These are phyloP conservation scores for Hemibagrus wyckioides DNA, from an alignment of 2,113 vertebrate genomes.

Conservation along the genomic window DNA sequence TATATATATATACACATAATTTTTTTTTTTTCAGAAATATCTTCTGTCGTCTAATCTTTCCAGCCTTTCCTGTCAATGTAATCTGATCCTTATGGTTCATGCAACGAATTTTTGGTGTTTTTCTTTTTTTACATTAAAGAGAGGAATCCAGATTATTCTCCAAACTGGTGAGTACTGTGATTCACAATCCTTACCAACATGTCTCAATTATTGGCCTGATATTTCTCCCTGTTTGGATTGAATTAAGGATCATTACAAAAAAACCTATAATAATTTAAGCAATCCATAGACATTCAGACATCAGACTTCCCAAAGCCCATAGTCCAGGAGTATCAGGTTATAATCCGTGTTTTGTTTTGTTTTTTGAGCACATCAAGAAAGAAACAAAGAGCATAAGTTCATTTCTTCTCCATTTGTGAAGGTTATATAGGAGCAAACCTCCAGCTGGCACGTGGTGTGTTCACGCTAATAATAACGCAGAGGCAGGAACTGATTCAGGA, in stretches of 20 bases:
- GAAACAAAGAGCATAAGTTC: constrained; percentile 50
- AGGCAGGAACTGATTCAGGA: neutral
- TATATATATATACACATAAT: neutral
- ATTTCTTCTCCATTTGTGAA: neutral
- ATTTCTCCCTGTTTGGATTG: neutral
- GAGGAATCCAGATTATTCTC: neutral
- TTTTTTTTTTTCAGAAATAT: neutral
- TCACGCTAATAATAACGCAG: neutral
- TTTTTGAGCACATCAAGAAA: constrained; percentile 32
- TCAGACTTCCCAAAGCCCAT: constrained; percentile 56
- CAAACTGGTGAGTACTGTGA: neutral
- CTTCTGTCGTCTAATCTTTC: neutral
- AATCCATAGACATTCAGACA: constrained; percentile 64
- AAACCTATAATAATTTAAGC: constrained; percentile 56
- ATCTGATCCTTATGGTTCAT: neutral
- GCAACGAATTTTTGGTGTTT: neutral
- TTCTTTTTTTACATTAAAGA: neutral
- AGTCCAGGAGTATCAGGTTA: constrained; percentile 65
- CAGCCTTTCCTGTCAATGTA: neutral
- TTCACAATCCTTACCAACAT: neutral
- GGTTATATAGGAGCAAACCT: neutral
- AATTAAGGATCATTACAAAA: neutral
- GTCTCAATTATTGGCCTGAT: neutral
- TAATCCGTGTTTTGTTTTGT: too few relatives aligned
- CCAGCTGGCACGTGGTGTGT: neutral